Conservation (phyloP, 2,888 invertebrate genomes). For the Sinelater perroti region DNA sequence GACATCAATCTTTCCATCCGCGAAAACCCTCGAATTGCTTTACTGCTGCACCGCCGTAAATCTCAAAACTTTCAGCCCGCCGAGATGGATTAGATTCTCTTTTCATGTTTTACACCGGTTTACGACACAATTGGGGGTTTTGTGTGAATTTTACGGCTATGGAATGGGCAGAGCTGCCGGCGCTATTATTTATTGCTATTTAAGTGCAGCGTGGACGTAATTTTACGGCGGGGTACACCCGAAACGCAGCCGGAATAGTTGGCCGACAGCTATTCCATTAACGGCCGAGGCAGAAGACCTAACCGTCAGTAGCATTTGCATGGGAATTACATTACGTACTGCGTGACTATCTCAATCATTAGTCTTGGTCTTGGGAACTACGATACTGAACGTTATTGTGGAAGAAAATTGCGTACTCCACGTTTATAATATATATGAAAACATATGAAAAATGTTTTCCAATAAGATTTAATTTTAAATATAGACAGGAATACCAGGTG, state of each 20-base stretch:
- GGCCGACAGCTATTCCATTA: constrained; percentile 6
- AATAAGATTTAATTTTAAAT: too few species aligned
- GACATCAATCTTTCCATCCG: constrained; percentile 54
- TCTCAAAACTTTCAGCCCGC: constrained; percentile 52
- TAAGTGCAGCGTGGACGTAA: constrained; percentile 20
- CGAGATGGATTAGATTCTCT: constrained; percentile 56
- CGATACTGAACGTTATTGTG: too few species aligned
- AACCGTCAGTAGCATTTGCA: too few species aligned
- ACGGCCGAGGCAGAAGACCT: not conserved
- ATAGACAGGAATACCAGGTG: too few species aligned
- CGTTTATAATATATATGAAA: too few species aligned
- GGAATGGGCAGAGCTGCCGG: constrained; percentile 20
- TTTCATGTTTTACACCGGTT: constrained; percentile 55
- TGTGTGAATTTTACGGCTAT: constrained; percentile 41
- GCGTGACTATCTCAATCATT: too few species aligned
- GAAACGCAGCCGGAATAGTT: not conserved
- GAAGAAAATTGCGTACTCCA: too few species aligned
- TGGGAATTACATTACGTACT: too few species aligned
- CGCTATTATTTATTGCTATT: constrained; percentile 30
- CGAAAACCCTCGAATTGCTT: constrained; percentile 49
- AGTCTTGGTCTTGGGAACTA: too few species aligned
- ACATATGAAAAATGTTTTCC: too few species aligned
- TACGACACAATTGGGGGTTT: constrained; percentile 54
- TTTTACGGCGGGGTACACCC: constrained; percentile 1
- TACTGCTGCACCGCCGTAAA: constrained; percentile 51